A percentile compares a stretch with the other conserved stretches of the same genome.
Evolutionary conservation across 2,888 invertebrate genomes (phyloP).

Genomic region (Mythimna loreyi): DNA sequence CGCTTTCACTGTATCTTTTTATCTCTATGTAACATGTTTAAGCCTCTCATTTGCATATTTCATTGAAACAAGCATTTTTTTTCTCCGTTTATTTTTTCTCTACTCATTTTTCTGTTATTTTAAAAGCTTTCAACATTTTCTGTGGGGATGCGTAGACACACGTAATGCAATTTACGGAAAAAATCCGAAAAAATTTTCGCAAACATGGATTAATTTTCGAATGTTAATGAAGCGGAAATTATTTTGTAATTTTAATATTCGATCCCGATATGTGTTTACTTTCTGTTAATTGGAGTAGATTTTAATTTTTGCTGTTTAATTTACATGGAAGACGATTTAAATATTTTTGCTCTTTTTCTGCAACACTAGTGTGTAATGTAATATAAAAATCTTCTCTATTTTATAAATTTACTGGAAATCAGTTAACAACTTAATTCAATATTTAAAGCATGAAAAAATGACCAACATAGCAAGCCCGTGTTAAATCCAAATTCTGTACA

Average conservation of each 20-base stretch:
- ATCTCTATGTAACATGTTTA: slow-evolving; percentile 52
- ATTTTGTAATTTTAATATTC: slow-evolving; percentile 15
- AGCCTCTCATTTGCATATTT: slow-evolving; percentile 61
- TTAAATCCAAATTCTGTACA: not conserved
- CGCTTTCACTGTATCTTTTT: slow-evolving; percentile 41
- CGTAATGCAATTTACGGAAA: slow-evolving; percentile 14
- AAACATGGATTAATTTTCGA: slow-evolving; percentile 13
- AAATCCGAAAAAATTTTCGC: slow-evolving; percentile 11
- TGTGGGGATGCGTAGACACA: slow-evolving; percentile 7
- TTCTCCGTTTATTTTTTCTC: slow-evolving; percentile 38
- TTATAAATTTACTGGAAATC: not conserved
- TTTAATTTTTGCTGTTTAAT: not conserved
- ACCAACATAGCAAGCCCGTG: not conserved
- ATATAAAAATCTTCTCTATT: not conserved
- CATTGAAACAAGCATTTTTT: slow-evolving; percentile 54
- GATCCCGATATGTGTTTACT: not conserved
- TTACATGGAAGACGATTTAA: not conserved
- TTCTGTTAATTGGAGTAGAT: not conserved
- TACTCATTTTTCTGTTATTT: slow-evolving; percentile 45
- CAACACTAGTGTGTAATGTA: too few species aligned
- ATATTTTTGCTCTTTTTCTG: not conserved
- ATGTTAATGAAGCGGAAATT: not conserved
- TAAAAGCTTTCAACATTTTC: slow-evolving; percentile 39
- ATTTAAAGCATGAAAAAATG: not conserved
- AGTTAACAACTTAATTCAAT: not conserved